Evolutionary conservation across 2,113 vertebrate genomes (phyloP).

Genomic region (Trinectes maculatus): DNA sequence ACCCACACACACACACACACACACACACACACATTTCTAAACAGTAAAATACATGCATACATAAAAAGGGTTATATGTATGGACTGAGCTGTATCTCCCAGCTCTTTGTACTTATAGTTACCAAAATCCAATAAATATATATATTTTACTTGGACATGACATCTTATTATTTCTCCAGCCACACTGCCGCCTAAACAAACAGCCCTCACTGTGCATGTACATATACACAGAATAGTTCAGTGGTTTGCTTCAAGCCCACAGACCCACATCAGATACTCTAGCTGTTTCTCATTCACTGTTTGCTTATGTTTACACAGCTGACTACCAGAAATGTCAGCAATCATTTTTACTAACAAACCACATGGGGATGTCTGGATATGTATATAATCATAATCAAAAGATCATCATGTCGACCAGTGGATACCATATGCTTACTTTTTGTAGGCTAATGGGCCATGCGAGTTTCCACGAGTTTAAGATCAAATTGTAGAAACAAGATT

Average conservation of each 20-base stretch:
- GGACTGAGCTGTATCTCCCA: conserved; percentile 21
- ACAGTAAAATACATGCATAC: conserved; percentile 32
- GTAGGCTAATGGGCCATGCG: conserved; percentile 66
- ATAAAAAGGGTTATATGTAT: conserved; percentile 4
- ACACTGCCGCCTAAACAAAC: conserved; percentile 74
- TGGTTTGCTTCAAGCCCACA: conserved; percentile 48
- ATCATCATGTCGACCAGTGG: conserved; percentile 73
- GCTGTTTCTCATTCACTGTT: conserved; percentile 43
- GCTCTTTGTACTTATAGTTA: conserved; percentile 10
- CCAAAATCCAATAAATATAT: background rate
- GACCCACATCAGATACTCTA: conserved; percentile 76
- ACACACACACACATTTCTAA: background rate
- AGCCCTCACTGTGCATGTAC: conserved; percentile 55
- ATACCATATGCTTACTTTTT: conserved; percentile 47
- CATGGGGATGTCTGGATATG: conserved; percentile 52
- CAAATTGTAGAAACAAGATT: background rate
- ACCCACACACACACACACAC: conserved; percentile 18
- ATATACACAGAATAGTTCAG: conserved; percentile 62
- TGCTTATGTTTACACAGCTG: conserved; percentile 62
- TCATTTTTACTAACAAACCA: conserved; percentile 61
- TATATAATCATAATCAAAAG: conserved; percentile 51
- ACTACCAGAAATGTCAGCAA: conserved; percentile 65
- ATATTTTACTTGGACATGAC: conserved; percentile 44
- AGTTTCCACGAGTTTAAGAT: too few relatives aligned
- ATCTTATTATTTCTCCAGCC: conserved; percentile 68